Base-by-base conservation (phyloP, 1,140 invertebrate genomes). In the Galleria mellonella region DNA sequence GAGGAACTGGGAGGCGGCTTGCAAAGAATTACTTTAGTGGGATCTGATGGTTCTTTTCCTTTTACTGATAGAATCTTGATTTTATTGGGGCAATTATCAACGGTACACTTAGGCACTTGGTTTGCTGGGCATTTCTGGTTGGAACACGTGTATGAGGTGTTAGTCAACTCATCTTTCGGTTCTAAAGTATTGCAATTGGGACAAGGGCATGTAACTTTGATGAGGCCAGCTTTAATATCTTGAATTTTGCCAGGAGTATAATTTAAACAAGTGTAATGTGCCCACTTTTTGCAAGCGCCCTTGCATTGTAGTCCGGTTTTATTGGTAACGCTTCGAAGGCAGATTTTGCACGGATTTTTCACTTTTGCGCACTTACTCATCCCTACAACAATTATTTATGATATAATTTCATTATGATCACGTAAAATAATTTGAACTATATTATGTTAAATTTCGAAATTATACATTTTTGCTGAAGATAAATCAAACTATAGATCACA, bases 331-430 rank as follows among this genome's bases (percentile, higher is more conserved):
- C 63, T 10, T 5, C 50, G 47, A 15, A 70, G 52, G 41, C 77
- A 82, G 41, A 82, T 74, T 47, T 76, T 82, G 53, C 77, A 82
- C 5, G 73, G 62, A 38, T 71, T 74, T 56, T 75, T 77, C 9
- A 62, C 50, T 62, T 67, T 72, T 30, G 46, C 65, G 37, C 74
- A 78, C 62, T 69, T 23, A 23, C 6, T 23, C 17, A 23, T 23
- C 17, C 17, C 6, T 2, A 23, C 17, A 23, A 23, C 2, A 23
- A 23, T 74, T 62, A 8, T 0, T 35, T 15, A 17, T 37, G 15
- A 33, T 7, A 7, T 1, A 12, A 33, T 33, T 33, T 11, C 4
- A 11, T 33, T 13, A 37, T 37, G 35, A 10, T 31, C 8, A 31
- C 30, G 9, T 9, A 6, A 23, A 23, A 6, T 23, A 23, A 23